Evolutionary conservation across 2,888 invertebrate species (phyloP).

Genomic region (Reticulitermes lucifugus): DNA sequence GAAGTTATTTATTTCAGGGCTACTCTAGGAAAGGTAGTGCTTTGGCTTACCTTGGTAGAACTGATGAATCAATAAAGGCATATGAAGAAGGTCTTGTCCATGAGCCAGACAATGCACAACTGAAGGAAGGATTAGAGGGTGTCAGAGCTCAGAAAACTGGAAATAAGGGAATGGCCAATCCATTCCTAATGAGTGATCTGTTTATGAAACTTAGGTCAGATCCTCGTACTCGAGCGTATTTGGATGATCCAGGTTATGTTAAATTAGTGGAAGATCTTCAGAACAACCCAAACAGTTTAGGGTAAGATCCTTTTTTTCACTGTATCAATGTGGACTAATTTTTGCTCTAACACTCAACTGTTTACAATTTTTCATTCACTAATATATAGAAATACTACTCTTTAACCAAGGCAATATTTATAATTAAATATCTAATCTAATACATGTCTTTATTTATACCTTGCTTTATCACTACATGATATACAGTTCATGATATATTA

Average conservation of each 20-base stretch:
- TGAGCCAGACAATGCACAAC: slow-evolving; percentile 79
- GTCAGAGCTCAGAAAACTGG: slow-evolving; percentile 63
- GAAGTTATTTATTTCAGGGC: slow-evolving; percentile 60
- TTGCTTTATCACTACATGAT: no score
- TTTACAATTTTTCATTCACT: no score
- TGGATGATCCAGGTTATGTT: slow-evolving; percentile 81
- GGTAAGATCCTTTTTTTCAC: slow-evolving; percentile 55
- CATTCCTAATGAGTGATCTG: slow-evolving; percentile 70
- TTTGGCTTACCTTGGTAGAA: slow-evolving; percentile 78
- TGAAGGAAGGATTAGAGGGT: slow-evolving; percentile 76
- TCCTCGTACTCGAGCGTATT: slow-evolving; percentile 76
- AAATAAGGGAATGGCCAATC: slow-evolving; percentile 62
- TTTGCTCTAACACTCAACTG: no score
- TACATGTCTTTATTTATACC: no score
- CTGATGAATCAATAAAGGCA: slow-evolving; percentile 80
- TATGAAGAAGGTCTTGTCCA: slow-evolving; percentile 79
- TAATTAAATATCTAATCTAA: no score
- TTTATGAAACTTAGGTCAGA: slow-evolving; percentile 74
- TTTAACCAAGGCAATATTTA: no score
- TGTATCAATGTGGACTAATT: no score
- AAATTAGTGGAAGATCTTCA: slow-evolving; percentile 72
- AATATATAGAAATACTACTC: no score
- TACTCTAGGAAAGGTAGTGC: slow-evolving; percentile 92
- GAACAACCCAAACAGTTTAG: slow-evolving; percentile 73
- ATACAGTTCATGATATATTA: no score